Evolutionary conservation across 2,888 invertebrate genomes (phyloP).

Genomic region (Plagiodera versicolora): DNA sequence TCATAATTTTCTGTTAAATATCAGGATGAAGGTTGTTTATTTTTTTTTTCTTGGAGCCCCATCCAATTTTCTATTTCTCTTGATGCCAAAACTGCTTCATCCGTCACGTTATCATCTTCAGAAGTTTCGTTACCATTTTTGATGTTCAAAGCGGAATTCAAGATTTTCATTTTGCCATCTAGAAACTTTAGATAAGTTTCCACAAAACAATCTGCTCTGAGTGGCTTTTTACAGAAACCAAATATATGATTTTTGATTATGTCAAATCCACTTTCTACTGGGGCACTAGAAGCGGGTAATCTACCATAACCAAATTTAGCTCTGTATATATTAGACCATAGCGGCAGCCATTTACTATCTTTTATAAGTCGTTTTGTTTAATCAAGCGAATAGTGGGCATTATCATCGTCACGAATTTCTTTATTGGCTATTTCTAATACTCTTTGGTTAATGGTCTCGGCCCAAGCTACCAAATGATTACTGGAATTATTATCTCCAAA

Average conservation of each 20-base stretch:
- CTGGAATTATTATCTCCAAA: not conserved
- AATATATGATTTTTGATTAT: constrained; percentile 6
- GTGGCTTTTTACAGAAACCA: not conserved
- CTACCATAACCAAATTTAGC: not conserved
- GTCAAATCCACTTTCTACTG: not conserved
- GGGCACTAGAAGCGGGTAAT: constrained; percentile 3
- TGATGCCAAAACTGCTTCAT: not conserved
- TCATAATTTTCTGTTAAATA: not conserved
- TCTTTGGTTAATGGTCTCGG: not conserved
- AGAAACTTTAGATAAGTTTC: not conserved
- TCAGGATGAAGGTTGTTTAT: not conserved
- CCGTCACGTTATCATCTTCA: not conserved
- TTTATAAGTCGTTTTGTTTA: not conserved
- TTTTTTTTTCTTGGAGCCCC: not conserved
- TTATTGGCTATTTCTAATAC: not conserved
- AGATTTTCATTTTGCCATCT: not conserved
- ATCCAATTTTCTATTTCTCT: constrained; percentile 2
- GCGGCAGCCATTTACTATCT: not conserved
- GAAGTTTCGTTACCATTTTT: not conserved
- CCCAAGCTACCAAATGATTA: not conserved
- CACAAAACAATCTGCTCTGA: not conserved
- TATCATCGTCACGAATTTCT: constrained; percentile 6
- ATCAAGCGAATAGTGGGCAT: constrained; percentile 7
- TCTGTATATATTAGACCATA: constrained; percentile 1
- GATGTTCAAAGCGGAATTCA: not conserved